Conservation (phyloP, 2,888 invertebrate species). For the Agonum fuliginosum region DNA sequence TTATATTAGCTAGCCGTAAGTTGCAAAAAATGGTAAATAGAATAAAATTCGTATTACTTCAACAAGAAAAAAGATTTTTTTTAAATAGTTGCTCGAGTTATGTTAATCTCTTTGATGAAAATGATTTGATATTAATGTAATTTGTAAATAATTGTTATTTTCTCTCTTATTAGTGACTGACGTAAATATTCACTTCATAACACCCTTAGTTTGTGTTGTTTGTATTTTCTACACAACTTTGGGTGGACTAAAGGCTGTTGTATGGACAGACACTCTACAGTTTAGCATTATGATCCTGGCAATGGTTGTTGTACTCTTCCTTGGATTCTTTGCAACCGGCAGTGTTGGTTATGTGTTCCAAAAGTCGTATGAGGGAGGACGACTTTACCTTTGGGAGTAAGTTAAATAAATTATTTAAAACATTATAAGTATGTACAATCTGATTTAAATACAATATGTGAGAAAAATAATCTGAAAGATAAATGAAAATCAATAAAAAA, state of each 20-base stretch:
- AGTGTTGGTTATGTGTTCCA: slow-evolving; percentile 47
- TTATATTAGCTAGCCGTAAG: too few species aligned
- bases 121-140: too few species aligned
- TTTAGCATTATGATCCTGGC: slow-evolving; percentile 66
- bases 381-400: slow-evolving; percentile 49
- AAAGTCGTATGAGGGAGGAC: slow-evolving; percentile 46
- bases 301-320: slow-evolving; percentile 68
- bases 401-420: neutral
- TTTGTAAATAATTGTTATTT: too few species aligned
- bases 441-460: too few species aligned
- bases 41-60: too few species aligned
- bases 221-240: slow-evolving; percentile 84
- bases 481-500: too few species aligned
- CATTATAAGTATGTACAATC: too few species aligned
- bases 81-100: too few species aligned
- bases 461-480: too few species aligned
- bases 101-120: too few species aligned
- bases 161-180: slow-evolving; percentile 77
- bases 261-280: slow-evolving; percentile 71
- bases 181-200: slow-evolving; percentile 78
- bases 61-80: too few species aligned
- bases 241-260: slow-evolving; percentile 71
- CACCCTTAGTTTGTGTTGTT: slow-evolving; percentile 79
- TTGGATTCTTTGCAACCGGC: slow-evolving; percentile 55
- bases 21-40: too few species aligned